Conservation (phyloP, 2,797 vertebrate species). For the Muscicapa comitata region DNA sequence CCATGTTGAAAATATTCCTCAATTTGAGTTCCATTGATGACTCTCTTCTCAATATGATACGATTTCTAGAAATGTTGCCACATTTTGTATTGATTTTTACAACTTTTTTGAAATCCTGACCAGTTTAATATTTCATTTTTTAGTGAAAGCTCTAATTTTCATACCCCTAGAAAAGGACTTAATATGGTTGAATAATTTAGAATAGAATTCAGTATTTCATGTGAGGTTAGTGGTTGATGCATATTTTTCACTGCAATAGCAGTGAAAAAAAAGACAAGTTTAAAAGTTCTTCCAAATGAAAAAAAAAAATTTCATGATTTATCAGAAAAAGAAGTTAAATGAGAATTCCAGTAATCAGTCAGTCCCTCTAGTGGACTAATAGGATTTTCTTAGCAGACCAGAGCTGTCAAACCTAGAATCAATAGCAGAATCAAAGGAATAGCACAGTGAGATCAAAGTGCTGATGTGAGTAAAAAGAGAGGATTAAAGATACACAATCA, state of each 20-base stretch:
- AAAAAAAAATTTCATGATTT: background rate
- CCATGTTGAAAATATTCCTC: background rate
- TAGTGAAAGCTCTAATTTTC: background rate
- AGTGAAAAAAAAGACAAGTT: background rate
- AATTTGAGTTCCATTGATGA: background rate
- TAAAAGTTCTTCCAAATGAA: accelerated
- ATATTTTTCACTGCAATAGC: background rate
- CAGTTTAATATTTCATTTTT: background rate
- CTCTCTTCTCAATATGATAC: background rate
- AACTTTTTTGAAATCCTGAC: background rate
- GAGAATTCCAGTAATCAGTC: background rate
- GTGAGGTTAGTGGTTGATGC: background rate
- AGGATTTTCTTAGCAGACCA: background rate
- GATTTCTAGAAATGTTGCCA: background rate
- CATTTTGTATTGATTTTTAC: background rate
- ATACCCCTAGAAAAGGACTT: background rate
- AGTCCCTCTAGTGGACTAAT: background rate
- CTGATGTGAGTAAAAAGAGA: background rate
- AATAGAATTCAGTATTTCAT: background rate
- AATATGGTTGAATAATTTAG: background rate
- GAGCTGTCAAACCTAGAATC: background rate
- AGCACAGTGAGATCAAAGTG: background rate
- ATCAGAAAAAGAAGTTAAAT: background rate
- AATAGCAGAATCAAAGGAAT: background rate
- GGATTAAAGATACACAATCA: background rate